Conservation (phyloP, 2,113 vertebrate genomes). For the Chinchilla lanigera region DNA sequence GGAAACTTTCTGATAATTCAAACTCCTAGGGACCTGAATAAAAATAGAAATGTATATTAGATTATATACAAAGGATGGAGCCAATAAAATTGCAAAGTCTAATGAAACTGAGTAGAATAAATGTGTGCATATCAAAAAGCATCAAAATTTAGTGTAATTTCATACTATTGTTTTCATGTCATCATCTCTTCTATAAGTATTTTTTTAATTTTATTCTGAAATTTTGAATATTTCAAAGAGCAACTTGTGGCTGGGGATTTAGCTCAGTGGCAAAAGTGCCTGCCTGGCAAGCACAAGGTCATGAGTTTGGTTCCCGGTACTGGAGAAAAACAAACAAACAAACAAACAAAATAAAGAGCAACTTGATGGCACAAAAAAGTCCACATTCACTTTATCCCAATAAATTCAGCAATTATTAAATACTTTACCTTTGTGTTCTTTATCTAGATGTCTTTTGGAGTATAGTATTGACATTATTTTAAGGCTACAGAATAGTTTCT, state of each 20-base stretch:
- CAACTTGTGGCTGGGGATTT: too few relatives aligned
- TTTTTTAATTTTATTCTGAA: background rate
- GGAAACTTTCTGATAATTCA: background rate
- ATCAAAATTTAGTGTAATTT: background rate
- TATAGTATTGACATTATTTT: background rate
- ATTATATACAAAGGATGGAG: background rate
- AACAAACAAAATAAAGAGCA: too few relatives aligned
- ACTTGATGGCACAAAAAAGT: background rate
- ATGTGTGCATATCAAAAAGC: background rate
- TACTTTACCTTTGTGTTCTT: background rate
- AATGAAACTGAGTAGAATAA: constrained; percentile 29
- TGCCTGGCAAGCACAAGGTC: too few relatives aligned
- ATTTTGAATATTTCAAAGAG: background rate
- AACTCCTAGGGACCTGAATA: background rate
- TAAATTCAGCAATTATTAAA: background rate
- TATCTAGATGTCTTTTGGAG: background rate
- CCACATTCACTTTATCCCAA: background rate
- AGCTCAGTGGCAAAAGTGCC: too few relatives aligned
- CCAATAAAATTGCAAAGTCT: constrained; percentile 58
- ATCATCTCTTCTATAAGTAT: background rate
- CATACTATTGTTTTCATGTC: background rate
- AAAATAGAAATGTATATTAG: background rate
- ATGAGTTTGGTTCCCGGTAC: too few relatives aligned
- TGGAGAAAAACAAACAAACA: too few relatives aligned
- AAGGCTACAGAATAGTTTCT: background rate